phyloP scores from a whole-genome alignment of 2,888 invertebrate genomes.

The Lobophora halterata region DNA sequence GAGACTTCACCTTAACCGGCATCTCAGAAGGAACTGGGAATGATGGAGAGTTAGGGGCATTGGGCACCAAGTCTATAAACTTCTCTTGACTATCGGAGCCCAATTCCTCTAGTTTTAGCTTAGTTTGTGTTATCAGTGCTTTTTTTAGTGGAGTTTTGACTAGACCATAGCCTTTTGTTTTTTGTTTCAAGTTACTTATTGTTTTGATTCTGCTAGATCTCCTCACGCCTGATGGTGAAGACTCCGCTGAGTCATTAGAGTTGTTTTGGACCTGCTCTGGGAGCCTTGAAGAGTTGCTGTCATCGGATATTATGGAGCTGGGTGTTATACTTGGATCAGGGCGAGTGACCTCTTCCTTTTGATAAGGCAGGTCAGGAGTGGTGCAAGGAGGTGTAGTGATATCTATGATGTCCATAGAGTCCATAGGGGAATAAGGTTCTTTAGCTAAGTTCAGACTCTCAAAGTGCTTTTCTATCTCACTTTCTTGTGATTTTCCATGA shows the following conservation, averaged over 20 bases:
- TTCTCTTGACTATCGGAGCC: slow-evolving; percentile 79
- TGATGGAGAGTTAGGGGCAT: slow-evolving; percentile 65
- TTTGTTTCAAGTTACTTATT: slow-evolving; percentile 85
- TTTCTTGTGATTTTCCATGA: slow-evolving; percentile 29
- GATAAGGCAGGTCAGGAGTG: slow-evolving; percentile 51
- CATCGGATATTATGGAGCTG: slow-evolving; percentile 70
- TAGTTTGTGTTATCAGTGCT: slow-evolving; percentile 73
- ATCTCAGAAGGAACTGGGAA: slow-evolving; percentile 78
- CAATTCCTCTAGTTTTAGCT: slow-evolving; percentile 79
- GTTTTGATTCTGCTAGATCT: slow-evolving; percentile 89
- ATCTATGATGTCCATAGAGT: slow-evolving; percentile 47
- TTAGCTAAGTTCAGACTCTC: slow-evolving; percentile 55
- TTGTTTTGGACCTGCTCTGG: slow-evolving; percentile 67
- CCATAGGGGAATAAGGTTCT: slow-evolving; percentile 48
- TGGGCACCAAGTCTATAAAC: slow-evolving; percentile 45
- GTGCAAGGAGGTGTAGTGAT: slow-evolving; percentile 47
- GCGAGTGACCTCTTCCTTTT: slow-evolving; percentile 48
- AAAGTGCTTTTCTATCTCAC: slow-evolving; percentile 66
- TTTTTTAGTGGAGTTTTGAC: slow-evolving; percentile 79
- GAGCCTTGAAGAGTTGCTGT: slow-evolving; percentile 67
- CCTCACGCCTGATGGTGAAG: slow-evolving; percentile 81
- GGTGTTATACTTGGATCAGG: slow-evolving; percentile 73
- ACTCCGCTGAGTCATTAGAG: slow-evolving; percentile 73
- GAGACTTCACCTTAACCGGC: slow-evolving; percentile 89
- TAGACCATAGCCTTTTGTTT: slow-evolving; percentile 83